These are phyloP conservation scores for Ibycter americanus DNA, from an alignment of 2,797 vertebrate species.

Conservation along the genomic window DNA sequence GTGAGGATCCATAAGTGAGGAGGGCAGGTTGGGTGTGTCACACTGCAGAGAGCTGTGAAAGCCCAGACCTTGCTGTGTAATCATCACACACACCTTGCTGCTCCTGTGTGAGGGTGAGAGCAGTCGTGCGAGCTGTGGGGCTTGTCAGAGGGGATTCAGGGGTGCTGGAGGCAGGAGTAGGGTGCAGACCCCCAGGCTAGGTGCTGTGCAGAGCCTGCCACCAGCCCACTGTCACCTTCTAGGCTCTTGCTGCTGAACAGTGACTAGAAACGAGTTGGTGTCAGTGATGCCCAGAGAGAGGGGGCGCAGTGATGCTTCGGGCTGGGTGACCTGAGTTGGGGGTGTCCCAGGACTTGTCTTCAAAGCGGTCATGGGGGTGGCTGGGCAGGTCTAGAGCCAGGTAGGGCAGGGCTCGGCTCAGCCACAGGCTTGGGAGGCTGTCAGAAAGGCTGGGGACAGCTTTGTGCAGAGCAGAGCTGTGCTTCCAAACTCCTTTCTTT, in stretches of 20 bases:
- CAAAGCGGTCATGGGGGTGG: fast-evolving
- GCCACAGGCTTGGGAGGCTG: not conserved
- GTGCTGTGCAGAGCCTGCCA: not conserved
- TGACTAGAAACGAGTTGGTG: not conserved
- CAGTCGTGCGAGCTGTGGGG: not conserved
- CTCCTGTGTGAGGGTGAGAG: not conserved
- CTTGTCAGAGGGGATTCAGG: not conserved
- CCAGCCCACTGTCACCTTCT: fast-evolving
- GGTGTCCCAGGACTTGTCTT: not conserved
- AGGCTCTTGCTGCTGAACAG: not conserved
- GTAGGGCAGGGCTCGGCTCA: not conserved
- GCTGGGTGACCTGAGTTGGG: not conserved
- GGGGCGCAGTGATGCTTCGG: not conserved
- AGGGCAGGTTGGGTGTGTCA: not conserved
- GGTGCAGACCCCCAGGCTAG: not conserved
- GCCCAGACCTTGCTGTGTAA: not conserved
- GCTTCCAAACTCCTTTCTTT: not conserved
- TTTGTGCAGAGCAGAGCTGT: not conserved
- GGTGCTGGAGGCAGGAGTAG: not conserved
- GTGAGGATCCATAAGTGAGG: not conserved
- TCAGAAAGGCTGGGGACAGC: not conserved
- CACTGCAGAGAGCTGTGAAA: fast-evolving
- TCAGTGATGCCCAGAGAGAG: not conserved
- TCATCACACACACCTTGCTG: not conserved
- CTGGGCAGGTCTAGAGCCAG: not conserved